Evolutionary conservation across 2,888 invertebrate species (phyloP).

Genomic region (Scelioninae gen. 1): DNA sequence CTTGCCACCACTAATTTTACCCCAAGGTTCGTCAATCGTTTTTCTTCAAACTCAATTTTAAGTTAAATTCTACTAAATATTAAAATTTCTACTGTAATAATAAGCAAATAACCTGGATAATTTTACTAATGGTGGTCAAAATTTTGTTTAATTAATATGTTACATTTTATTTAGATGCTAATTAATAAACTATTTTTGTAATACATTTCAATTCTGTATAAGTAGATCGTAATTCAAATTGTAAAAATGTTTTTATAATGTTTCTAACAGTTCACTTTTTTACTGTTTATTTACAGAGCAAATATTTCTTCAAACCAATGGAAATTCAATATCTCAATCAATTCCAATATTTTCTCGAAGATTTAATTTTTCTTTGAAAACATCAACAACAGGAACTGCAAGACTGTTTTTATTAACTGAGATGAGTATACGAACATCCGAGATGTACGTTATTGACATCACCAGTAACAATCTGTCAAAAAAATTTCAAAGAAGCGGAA

Average conservation of each 20-base stretch:
- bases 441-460: slow-evolving; percentile 70
- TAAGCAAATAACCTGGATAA: too few relatives aligned
- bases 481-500: slow-evolving; percentile 57
- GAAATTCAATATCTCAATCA: slow-evolving; percentile 47
- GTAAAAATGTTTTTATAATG: background rate
- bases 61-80: too few relatives aligned
- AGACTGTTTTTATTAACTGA: slow-evolving; percentile 65
- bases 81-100: background rate
- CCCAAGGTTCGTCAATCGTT: slow-evolving; percentile 38
- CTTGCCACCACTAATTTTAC: slow-evolving; percentile 57
- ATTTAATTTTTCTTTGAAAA: slow-evolving; percentile 69
- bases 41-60: slow-evolving; percentile 9
- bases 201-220: too few relatives aligned
- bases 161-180: too few relatives aligned
- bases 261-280: background rate
- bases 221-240: too few relatives aligned
- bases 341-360: slow-evolving; percentile 61
- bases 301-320: slow-evolving; percentile 54
- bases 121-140: too few relatives aligned
- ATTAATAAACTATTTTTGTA: too few relatives aligned
- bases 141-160: too few relatives aligned
- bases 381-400: slow-evolving; percentile 55
- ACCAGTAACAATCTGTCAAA: slow-evolving; percentile 52
- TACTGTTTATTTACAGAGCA: slow-evolving; percentile 53
- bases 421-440: slow-evolving; percentile 38